Percentiles rank a stretch among this genome's conserved stretches.
Conservation (phyloP, 53 echinoderm and acorn worm genomes). For the Apostichopus leukothele region DNA sequence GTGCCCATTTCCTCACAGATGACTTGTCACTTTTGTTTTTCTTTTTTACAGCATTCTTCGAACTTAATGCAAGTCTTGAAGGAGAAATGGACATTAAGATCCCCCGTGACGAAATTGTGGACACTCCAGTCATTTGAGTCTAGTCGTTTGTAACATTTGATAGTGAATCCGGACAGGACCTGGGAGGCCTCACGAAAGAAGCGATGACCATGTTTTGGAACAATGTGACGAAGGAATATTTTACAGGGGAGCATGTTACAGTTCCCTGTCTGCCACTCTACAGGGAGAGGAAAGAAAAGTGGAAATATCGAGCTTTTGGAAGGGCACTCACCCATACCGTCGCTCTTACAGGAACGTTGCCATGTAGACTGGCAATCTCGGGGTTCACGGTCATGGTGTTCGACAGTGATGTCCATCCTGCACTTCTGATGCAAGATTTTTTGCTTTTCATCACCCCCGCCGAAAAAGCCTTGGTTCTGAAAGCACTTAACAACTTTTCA, state of each 20-base stretch:
- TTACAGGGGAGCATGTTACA: neutral
- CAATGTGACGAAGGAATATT: neutral
- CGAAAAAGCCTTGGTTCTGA: neutral
- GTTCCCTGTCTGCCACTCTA: too few relatives aligned
- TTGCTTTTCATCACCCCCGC: neutral
- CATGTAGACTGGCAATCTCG: neutral
- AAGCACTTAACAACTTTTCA: neutral
- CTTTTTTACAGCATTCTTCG: too few relatives aligned
- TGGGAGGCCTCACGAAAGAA: constrained; percentile 16
- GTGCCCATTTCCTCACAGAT: too few relatives aligned
- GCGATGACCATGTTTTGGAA: constrained; percentile 12
- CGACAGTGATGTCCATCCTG: neutral
- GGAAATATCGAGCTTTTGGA: too few relatives aligned
- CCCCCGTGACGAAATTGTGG: neutral
- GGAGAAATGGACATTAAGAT: too few relatives aligned
- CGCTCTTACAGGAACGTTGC: neutral
- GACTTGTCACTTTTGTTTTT: too few relatives aligned
- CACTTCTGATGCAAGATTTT: constrained; percentile 1
- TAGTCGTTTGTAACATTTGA: too few relatives aligned
- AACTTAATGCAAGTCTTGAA: too few relatives aligned
- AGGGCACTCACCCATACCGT: too few relatives aligned
- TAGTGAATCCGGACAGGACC: neutral
- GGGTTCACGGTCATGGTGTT: neutral
- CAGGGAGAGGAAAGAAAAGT: too few relatives aligned
- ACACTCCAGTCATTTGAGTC: too few relatives aligned